Conservation (phyloP, 2,797 vertebrate species). For the Poeciliopsis infans region DNA sequence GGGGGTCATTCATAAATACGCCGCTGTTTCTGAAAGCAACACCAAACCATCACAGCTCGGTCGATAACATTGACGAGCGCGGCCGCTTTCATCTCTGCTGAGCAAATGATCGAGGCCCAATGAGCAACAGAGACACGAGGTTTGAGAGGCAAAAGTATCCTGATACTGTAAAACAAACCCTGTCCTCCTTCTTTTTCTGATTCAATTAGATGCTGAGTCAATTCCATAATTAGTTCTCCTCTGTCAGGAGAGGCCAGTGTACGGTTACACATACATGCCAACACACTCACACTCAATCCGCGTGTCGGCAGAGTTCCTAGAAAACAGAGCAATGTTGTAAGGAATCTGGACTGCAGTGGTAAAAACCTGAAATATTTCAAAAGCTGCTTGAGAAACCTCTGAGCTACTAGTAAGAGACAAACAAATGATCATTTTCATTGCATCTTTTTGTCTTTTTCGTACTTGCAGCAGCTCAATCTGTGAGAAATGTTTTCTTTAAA, state of each 20-base stretch:
- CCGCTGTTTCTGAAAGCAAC: constrained; percentile 31
- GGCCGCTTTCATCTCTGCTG: constrained; percentile 4
- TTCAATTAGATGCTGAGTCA: constrained; percentile 66
- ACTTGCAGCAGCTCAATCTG: background rate
- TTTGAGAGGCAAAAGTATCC: constrained; percentile 42
- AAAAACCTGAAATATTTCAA: too few species aligned
- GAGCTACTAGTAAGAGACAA: background rate
- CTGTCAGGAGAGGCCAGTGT: constrained; percentile 42
- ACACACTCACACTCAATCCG: background rate
- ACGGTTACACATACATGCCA: constrained; percentile 23
- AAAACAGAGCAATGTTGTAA: background rate
- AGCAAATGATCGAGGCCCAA: constrained; percentile 5
- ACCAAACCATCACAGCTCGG: constrained; percentile 21
- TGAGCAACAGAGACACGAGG: constrained; percentile 26
- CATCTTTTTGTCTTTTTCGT: background rate
- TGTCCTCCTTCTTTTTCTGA: constrained; percentile 45
- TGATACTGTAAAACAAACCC: constrained; percentile 72
- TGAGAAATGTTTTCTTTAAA: background rate
- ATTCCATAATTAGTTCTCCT: constrained; percentile 69
- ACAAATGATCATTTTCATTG: background rate
- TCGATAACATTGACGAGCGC: background rate
- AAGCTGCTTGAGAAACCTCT: too few species aligned
- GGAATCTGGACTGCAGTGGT: too few species aligned
- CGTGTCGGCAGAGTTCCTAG: background rate
- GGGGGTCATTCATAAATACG: constrained; percentile 35